Base-by-base conservation (phyloP, 2,888 invertebrate genomes). In the Linyphia triangularis region DNA sequence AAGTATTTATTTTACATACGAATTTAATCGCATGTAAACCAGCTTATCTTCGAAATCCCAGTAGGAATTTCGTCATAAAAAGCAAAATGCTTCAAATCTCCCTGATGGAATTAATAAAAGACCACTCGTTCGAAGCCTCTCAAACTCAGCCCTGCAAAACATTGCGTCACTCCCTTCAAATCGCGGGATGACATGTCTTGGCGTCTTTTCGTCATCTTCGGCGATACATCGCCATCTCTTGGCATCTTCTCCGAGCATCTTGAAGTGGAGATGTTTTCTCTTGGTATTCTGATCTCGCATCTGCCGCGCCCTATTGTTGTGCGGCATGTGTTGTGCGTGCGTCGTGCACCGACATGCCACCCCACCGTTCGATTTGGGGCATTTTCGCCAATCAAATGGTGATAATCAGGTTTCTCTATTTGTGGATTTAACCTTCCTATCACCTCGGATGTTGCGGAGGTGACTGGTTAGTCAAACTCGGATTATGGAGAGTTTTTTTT, bases 301-400 rank as follows among this genome's bases (percentile, higher is more conserved):
- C 70, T 70, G 61, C 65, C 33, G 24, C 37, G 37, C 16, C 43
- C 73, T 51, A 65, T 79, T 86, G 85, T 86, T 86, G 85, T 67
- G 43, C 61, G 59, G 73, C 85, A 67, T 72, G 85, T 78, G 85
- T 85, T 77, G 30, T 22, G 59, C 57, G 70, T 33, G 65, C 37
- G 57, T 19, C 61, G 22, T 65, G 65, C 81, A 70, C 81, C 67
- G 81, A 81, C 73, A 33, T 28, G 65, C 65, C 51, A 72, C 30
- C 72, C 73, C 33, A 43, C 28, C 59, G 63, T 37, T 61, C 73
- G 73, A 59, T 73, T 59, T 59, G 19, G 73, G 73, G 26, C 73
- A 73, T 26, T 73, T 73, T 59, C 33, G 57, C 22, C 22, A 51
- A 51, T 51, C 30, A 57, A 13, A 33, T 59, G 51, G 51, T 73